Evolutionary conservation across 2,888 invertebrate genomes (phyloP), one percentile per base, ranked within the genome.

Genomic region (Epirrhoe alternata): DNA sequence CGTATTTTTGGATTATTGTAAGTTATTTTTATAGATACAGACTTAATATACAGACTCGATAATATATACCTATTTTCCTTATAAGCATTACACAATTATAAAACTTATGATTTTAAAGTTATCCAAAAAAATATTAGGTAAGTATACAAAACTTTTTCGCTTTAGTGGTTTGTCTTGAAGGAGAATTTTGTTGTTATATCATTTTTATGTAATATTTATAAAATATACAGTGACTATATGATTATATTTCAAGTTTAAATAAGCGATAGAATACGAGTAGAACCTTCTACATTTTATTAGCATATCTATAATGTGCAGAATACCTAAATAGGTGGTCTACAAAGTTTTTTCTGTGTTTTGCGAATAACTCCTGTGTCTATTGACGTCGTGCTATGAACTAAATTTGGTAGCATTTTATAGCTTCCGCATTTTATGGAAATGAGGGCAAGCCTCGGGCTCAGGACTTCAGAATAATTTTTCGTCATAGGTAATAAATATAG

Each of bases 391-490:
- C 78, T 77, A 78, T 78, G 77, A 83, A 82, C 84, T 81, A 83
- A 86, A 88, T 87, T 86, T 82, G 76, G 81, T 81, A 79, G 80
- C 80, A 74, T 78, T 88, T 87, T 89, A 88, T 85, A 75, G 82
- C 86, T 87, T 86, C 86, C 87, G 81, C 84, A 84, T 80, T 89
- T 89, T 88, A 90, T 89, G 88, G 77, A 87, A 89, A 90, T 89
- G 77, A 80, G 75, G 75, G 61, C 66, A 74, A 77, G 58, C 58
- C 38, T 58, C 50, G 17, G 49, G 74, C 75, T 71, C 72, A 66
- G 68, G 60, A 66, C 58, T 66, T 55, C n/a, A 16, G 10, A 33
- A 50, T 51, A 10, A 31, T 12, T 60, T 59, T 59, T 42, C 54
- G 35, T 17, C 38, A 59, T 59, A 51, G 50, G n/a, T 24, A 58